phyloP scores from a whole-genome alignment of 2,888 invertebrate species.

The Phragmatobia fuliginosa region DNA sequence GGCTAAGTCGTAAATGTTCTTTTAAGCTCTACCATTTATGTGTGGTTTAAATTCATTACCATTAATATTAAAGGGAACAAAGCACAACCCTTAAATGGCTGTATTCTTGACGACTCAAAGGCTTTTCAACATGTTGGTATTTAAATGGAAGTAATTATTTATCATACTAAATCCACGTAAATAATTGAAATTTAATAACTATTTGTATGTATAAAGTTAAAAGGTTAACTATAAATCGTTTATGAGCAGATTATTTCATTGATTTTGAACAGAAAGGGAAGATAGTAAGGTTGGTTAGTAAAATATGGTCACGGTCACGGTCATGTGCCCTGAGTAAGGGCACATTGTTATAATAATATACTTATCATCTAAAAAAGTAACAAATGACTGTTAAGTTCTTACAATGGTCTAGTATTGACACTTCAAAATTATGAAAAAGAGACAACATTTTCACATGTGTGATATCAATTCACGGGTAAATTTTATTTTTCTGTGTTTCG shows the following conservation, averaged over 20 bases:
- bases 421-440: not conserved
- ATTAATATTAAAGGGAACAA: not conserved
- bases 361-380: not conserved
- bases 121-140: not conserved
- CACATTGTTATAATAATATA: no score
- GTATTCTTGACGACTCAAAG: not conserved
- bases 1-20: slow-evolving; percentile 30
- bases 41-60: not conserved
- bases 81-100: not conserved
- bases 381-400: not conserved
- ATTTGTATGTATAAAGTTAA: not conserved
- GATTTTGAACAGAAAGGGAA: not conserved
- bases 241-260: not conserved
- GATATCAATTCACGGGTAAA: not conserved
- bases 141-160: not conserved
- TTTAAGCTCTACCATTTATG: not conserved
- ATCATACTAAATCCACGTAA: not conserved
- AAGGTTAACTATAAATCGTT: not conserved
- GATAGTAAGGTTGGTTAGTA: not conserved
- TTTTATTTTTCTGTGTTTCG: not conserved
- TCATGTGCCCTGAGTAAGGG: no score
- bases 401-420: no score
- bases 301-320: no score
- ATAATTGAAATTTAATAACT: not conserved
- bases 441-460: not conserved